Base-by-base conservation (phyloP, 2,888 invertebrate genomes). In the Tachina lurida region DNA sequence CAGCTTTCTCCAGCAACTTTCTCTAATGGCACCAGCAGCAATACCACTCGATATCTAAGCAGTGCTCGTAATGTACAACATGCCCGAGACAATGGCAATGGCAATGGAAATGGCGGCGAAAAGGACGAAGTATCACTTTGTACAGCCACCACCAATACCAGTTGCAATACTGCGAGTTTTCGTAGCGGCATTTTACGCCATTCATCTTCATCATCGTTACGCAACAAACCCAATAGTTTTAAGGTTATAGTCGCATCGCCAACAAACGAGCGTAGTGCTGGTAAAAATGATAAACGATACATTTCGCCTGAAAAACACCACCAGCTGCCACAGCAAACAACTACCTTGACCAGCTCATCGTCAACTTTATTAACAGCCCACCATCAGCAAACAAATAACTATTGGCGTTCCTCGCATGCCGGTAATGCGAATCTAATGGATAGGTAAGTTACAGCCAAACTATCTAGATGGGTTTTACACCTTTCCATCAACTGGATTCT, bases 361-460 rank as follows among this genome's bases (percentile, higher is more conserved):
- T 78, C 83, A 47, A 39, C 83, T 3, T 62, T 84, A 31, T 60
- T 84, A 67, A 22, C 77, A 45, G 65, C 15, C 52, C 83, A 83
- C 63, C 82, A 79, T 75, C 86, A 76, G 71, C 83, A 86, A 75
- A 73, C 76, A 62, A 79, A 88, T 65, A 90, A 87, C 87, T 90
- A 88, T 84, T 91, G 91, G 91, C 90, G 90, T 74, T 83, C 86
- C 49, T 89, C 90, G 73, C 89, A 90, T 45, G 79, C 83, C 67
- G 91, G 89, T 86, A 91, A 90, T 88, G 91, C 90, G 63, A 91
- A 90, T 87, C 87, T 90, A 47, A 88, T 91, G 88, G 91, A 91
- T 87, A 91, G 92, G 91, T 91, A 81, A 89, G 90, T 87, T 58
- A 47, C 31, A 60, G 31, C 65, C 52, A 77, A 45, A 60, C 8